Conservation (phyloP, 2,797 vertebrate species). For the Ceryle rudis region DNA sequence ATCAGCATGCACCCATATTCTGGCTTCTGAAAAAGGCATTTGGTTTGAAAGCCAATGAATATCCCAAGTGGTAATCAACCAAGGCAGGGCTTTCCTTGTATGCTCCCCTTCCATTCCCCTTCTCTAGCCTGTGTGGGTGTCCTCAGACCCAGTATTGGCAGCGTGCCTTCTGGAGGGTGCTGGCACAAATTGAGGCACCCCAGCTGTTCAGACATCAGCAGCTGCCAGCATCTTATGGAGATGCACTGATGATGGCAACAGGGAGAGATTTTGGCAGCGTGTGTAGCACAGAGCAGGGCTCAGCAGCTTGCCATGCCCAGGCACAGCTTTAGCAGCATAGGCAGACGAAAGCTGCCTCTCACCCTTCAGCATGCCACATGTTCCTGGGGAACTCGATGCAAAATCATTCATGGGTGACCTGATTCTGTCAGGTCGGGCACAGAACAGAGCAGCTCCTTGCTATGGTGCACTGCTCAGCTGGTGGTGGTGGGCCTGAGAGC, state of each 20-base stretch:
- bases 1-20: background rate
- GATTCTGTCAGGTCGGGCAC: slow-evolving; percentile 32
- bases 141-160: background rate
- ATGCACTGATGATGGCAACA: background rate
- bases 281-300: background rate
- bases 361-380: background rate
- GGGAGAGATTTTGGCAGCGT: slow-evolving; percentile 9
- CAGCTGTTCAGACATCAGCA: slow-evolving; percentile 24
- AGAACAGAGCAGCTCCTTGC: slow-evolving; percentile 12
- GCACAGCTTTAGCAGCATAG: background rate
- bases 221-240: slow-evolving; percentile 25
- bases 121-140: background rate
- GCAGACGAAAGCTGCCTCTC: slow-evolving; percentile 48
- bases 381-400: background rate
- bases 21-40: background rate
- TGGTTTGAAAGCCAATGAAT: background rate
- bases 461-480: background rate
- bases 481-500: background rate
- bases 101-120: background rate
- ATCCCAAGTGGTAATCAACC: background rate
- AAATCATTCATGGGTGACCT: slow-evolving; percentile 26
- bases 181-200: background rate
- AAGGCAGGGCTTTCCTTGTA: background rate
- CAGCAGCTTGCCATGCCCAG: background rate
- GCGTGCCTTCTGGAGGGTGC: background rate